phyloP scores from a whole-genome alignment of 1,140 invertebrate genomes.

The Carposina sasakii region DNA sequence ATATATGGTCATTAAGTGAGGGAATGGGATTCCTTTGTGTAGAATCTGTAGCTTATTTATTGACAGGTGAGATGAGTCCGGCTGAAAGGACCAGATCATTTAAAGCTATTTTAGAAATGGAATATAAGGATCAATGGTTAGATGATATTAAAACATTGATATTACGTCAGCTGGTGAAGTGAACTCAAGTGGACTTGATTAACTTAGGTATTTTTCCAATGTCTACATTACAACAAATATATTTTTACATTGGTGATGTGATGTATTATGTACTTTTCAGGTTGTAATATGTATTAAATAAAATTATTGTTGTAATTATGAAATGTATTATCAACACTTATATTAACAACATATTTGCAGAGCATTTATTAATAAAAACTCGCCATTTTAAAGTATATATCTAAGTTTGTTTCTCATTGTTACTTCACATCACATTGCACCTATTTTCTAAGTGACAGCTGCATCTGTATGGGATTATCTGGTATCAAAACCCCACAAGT shows the following conservation, averaged over 20 bases:
- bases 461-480: slow-evolving; percentile 36
- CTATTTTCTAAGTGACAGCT: slow-evolving; percentile 17
- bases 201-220: not conserved
- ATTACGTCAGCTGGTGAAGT: slow-evolving; percentile 48
- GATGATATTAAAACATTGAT: slow-evolving; percentile 65
- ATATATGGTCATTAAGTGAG: slow-evolving; percentile 73
- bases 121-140: slow-evolving; percentile 64
- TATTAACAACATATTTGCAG: slow-evolving; percentile 2
- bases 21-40: slow-evolving; percentile 73
- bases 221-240: not conserved
- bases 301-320: not conserved
- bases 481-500: slow-evolving; percentile 53
- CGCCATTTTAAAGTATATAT: no score
- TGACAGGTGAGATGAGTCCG: slow-evolving; percentile 66
- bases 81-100: slow-evolving; percentile 48
- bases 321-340: no score
- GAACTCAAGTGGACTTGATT: not conserved
- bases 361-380: no score
- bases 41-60: slow-evolving; percentile 71
- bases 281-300: not conserved
- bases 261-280: not conserved
- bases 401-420: no score
- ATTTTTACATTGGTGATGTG: not conserved
- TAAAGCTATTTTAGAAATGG: slow-evolving; percentile 50
- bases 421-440: no score